Percentiles rank a stretch among this genome's conserved stretches.
Conservation (phyloP, 2,113 vertebrate genomes). For the Pelodiscus sinensis region DNA sequence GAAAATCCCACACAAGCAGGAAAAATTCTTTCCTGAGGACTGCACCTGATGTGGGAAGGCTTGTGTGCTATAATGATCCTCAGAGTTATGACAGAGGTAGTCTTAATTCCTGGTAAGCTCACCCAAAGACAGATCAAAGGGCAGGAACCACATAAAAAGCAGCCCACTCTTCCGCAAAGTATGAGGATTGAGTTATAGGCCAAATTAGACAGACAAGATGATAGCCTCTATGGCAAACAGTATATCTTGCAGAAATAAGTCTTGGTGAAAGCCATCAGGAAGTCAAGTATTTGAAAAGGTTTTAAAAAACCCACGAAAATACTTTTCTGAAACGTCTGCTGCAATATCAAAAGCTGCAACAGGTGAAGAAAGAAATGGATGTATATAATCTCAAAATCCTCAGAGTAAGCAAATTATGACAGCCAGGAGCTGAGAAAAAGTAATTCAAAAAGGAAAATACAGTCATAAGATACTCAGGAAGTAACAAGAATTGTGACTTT, state of each 20-base stretch:
- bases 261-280: background rate
- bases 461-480: background rate
- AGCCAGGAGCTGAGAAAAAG: background rate
- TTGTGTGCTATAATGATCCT: background rate
- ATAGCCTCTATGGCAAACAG: background rate
- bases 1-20: background rate
- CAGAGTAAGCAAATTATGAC: background rate
- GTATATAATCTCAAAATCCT: background rate
- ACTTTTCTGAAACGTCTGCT: background rate
- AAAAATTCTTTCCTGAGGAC: background rate
- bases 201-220: background rate
- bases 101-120: background rate
- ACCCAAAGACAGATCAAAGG: background rate
- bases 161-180: background rate
- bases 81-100: background rate
- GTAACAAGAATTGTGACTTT: background rate
- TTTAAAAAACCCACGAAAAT: background rate
- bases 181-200: background rate
- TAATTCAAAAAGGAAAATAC: background rate
- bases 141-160: background rate
- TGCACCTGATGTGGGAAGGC: background rate
- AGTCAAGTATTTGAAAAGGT: background rate
- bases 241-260: background rate
- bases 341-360: background rate
- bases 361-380: background rate